Evolutionary conservation across 2,113 vertebrate genomes (phyloP).

Genomic region (Dendrocopos noguchii): DNA sequence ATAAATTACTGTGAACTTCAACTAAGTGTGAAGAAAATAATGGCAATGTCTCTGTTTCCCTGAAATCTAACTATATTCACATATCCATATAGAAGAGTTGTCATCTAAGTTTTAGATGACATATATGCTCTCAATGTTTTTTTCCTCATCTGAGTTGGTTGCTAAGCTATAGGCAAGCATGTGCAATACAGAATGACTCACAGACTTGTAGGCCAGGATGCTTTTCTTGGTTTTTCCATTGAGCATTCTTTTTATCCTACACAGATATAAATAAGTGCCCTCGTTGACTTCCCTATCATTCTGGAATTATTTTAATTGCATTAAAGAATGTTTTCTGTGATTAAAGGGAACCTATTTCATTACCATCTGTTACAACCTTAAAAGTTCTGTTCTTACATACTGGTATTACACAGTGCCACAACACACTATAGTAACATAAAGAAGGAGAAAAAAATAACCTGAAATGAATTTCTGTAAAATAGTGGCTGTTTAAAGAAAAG

Average conservation of each 20-base stretch:
- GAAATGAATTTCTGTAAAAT: background rate
- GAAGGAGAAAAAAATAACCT: background rate
- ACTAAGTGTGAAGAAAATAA: background rate
- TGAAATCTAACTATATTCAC: background rate
- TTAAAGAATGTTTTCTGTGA: background rate
- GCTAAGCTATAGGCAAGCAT: background rate
- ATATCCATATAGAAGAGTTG: background rate
- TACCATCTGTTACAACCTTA: background rate
- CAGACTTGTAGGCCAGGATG: background rate
- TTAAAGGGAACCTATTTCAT: background rate
- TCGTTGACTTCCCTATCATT: background rate
- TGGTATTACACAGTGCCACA: background rate
- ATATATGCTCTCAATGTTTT: background rate
- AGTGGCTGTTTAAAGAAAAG: background rate
- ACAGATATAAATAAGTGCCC: conserved; percentile 25
- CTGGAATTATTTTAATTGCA: background rate
- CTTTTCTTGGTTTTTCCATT: conserved; percentile 42
- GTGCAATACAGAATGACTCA: conserved; percentile 4
- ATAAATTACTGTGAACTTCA: background rate
- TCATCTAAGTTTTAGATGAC: background rate
- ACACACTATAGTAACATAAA: background rate
- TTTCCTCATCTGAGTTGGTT: background rate
- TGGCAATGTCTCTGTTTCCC: background rate
- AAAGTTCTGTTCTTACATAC: background rate
- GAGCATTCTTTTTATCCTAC: background rate